These are phyloP conservation scores for Brachirus orientalis DNA, from an alignment of 2,113 vertebrate species.

Conservation along the genomic window DNA sequence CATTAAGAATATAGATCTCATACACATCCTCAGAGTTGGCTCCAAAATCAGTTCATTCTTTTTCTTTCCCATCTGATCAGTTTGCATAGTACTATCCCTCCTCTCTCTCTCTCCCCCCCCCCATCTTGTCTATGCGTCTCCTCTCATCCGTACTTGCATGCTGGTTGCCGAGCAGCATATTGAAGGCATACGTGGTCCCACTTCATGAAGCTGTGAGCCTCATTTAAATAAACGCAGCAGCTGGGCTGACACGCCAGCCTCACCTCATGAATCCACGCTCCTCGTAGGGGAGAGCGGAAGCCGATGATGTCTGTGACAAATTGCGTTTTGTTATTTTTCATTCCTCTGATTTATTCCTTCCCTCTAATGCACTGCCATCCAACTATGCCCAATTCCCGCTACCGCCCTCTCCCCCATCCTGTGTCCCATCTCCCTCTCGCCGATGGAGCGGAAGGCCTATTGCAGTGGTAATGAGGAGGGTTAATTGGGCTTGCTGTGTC, in stretches of 20 bases:
- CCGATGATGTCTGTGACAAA: slow-evolving; percentile 65
- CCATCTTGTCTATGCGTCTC: slow-evolving; percentile 24
- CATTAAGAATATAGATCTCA: slow-evolving; percentile 37
- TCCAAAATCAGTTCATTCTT: slow-evolving; percentile 32
- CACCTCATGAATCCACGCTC: slow-evolving; percentile 40
- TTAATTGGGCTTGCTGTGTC: slow-evolving; percentile 64
- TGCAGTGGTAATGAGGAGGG: slow-evolving; percentile 41
- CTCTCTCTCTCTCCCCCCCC: neutral
- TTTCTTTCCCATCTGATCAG: slow-evolving; percentile 35
- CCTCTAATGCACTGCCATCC: slow-evolving; percentile 34
- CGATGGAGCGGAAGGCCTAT: slow-evolving; percentile 36
- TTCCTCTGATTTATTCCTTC: slow-evolving; percentile 66
- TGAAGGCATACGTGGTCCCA: slow-evolving; percentile 55
- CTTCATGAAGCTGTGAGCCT: slow-evolving; percentile 64
- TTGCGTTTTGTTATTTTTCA: slow-evolving; percentile 72
- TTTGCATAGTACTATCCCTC: slow-evolving; percentile 12
- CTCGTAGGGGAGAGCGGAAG: slow-evolving; percentile 35
- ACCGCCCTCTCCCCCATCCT: slow-evolving; percentile 37
- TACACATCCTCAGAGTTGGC: slow-evolving; percentile 29
- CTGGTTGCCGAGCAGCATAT: slow-evolving; percentile 53
- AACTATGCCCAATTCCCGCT: neutral
- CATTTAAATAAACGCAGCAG: slow-evolving; percentile 71
- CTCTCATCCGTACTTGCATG: slow-evolving; percentile 44
- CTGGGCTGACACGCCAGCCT: slow-evolving; percentile 59
- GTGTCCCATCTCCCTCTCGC: slow-evolving; percentile 30